Evolutionary conservation across 2,797 vertebrate species (phyloP), one percentile per base, ranked within the genome.

Genomic region (Anguilla megastoma): DNA sequence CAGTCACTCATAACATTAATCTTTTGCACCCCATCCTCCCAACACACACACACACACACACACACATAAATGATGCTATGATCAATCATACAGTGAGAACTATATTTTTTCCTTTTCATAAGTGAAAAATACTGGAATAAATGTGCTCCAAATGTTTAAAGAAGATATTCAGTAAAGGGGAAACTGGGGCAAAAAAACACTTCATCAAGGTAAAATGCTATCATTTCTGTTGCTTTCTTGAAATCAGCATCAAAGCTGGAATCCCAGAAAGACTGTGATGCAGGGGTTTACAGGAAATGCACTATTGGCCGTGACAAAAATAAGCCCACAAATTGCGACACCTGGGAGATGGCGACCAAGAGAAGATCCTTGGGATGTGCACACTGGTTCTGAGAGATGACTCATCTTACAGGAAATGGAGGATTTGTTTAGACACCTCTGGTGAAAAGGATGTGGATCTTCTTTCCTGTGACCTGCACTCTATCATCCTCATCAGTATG

Each of bases 341-440:
- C 4, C 30, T 24, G 18, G 74, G 33, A 79, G 14, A 27, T 30
- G 27, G 27, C 10, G 2, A 71, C 69, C 69, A 33, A 27, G 63
- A n/a, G 63, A 71, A 30, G 10, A 71, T 30, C 27, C 12, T 27
- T 71, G 69, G 27, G 27, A 71, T 12, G 10, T 71, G 27, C 3
- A 12, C 69, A 71, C 14, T 92, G 94, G 93, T 94, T 91, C 86
- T 87, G 83, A 24, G 48, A 86, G 87, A 95, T 93, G 94, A 90
- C 93, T 91, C 92, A 92, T 92, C 91, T 92, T 91, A 93, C 94
- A 95, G 95, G 95, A 96, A 96, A 92, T 93, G 91, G 88, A 92
- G 90, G 93, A 93, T 94, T 90, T 90, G 90, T 91, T 91, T 91
- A 89, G 90, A 93, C 93, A 92, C 91, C 91, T 94, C 92, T 89